Conservation (phyloP, 2,888 invertebrate species). For the Yponomeuta malinellus region DNA sequence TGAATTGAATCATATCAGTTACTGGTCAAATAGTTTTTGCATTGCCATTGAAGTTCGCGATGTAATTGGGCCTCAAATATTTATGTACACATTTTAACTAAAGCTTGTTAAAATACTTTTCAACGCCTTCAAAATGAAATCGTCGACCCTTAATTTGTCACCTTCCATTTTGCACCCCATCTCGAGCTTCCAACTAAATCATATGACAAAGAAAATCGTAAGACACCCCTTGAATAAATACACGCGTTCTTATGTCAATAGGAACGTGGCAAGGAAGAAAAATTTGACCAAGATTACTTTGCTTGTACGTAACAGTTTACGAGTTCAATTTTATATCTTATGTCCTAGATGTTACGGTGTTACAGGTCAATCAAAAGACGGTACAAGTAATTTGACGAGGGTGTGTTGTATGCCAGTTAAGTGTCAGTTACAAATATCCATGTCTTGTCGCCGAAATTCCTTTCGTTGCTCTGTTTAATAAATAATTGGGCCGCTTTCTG, state of each 20-base stretch:
- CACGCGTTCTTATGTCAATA: slow-evolving; percentile 54
- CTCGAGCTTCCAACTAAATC: not conserved
- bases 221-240: slow-evolving; percentile 62
- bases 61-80: not conserved
- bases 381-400: not conserved
- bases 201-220: slow-evolving; percentile 32
- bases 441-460: slow-evolving; percentile 61
- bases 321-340: not conserved
- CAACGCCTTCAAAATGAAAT: not conserved
- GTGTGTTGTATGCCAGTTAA: not conserved
- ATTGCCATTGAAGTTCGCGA: not conserved
- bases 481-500: slow-evolving; percentile 35
- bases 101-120: not conserved
- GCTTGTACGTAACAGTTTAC: not conserved
- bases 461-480: slow-evolving; percentile 34
- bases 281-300: not conserved
- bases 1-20: too few species aligned
- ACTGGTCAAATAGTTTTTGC: too few species aligned
- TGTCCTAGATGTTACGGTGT: not conserved
- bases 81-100: not conserved
- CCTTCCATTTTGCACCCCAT: not conserved
- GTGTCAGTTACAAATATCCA: slow-evolving; percentile 69
- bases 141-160: not conserved
- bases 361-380: not conserved
- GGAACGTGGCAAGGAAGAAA: slow-evolving; percentile 43